Conservation (phyloP, 2,888 invertebrate genomes). For the Chloroclysta siterata region DNA sequence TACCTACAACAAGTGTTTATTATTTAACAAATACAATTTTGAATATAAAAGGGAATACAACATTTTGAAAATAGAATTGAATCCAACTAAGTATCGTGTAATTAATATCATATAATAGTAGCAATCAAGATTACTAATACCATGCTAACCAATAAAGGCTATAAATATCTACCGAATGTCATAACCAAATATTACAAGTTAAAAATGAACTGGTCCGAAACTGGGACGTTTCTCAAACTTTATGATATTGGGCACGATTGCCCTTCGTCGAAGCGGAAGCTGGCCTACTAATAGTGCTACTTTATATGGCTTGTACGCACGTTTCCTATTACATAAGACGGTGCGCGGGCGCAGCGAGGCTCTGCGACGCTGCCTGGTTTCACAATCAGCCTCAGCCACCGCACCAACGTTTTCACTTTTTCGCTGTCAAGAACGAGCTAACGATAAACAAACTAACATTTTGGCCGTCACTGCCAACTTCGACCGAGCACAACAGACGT, state of each 20-base stretch:
- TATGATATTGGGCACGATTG: slow-evolving; percentile 26
- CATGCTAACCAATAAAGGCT: slow-evolving; percentile 17
- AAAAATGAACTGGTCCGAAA: slow-evolving; percentile 24
- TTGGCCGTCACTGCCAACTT: slow-evolving; percentile 77
- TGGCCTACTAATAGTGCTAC: slow-evolving; percentile 40
- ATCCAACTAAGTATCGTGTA: no score
- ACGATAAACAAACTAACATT: slow-evolving; percentile 84
- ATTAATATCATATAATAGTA: no score
- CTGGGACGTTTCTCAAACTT: slow-evolving; percentile 37
- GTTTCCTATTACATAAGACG: slow-evolving; percentile 72
- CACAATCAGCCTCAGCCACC: slow-evolving; percentile 76
- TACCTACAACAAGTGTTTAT: no score
- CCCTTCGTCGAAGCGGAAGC: slow-evolving; percentile 42
- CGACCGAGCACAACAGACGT: slow-evolving; percentile 48
- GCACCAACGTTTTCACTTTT: slow-evolving; percentile 82
- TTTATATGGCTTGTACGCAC: slow-evolving; percentile 51
- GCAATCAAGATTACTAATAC: slow-evolving; percentile 5
- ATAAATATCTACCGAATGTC: slow-evolving; percentile 23
- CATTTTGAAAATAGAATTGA: no score
- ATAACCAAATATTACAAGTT: slow-evolving; percentile 24
- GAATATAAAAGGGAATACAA: no score
- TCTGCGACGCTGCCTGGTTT: slow-evolving; percentile 72
- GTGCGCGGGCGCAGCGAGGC: slow-evolving; percentile 58
- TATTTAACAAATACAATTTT: no score
- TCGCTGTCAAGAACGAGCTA: slow-evolving; percentile 84